Evolutionary conservation across 2,797 vertebrate genomes (phyloP).

Genomic region (Odontamblyopus rebecca): DNA sequence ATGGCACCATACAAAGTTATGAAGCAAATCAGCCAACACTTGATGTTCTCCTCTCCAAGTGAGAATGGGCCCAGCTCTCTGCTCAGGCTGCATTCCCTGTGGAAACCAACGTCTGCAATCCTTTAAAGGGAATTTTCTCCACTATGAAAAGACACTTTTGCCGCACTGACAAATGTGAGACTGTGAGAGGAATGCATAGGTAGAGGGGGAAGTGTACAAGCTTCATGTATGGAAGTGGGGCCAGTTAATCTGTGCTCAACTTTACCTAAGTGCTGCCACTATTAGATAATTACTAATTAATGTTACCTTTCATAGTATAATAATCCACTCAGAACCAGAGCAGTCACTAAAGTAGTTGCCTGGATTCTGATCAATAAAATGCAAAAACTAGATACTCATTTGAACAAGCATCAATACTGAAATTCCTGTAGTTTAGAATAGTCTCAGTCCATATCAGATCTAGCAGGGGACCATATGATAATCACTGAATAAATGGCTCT

Average conservation of each 20-base stretch:
- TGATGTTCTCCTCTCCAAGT: constrained; percentile 34
- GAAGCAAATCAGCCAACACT: constrained; percentile 36
- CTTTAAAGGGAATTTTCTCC: constrained; percentile 29
- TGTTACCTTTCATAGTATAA: constrained; percentile 28
- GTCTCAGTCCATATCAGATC: background rate
- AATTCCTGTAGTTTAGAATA: background rate
- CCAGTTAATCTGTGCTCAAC: constrained; percentile 36
- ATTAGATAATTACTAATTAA: constrained; percentile 40
- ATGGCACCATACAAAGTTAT: constrained; percentile 35
- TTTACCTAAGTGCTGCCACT: constrained; percentile 13
- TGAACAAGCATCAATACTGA: background rate
- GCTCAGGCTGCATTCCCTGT: constrained; percentile 17
- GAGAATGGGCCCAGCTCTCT: constrained; percentile 22
- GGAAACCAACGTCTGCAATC: constrained; percentile 39
- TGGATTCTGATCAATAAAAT: background rate
- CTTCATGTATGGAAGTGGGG: constrained; percentile 31
- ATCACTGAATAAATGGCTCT: no score
- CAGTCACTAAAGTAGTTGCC: no score
- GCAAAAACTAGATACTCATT: background rate
- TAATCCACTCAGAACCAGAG: constrained; percentile 26
- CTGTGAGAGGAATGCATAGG: constrained; percentile 10
- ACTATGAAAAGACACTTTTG: constrained; percentile 20
- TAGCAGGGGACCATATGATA: no score
- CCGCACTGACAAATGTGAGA: constrained; percentile 27
- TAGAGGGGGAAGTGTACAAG: constrained; percentile 13